These are phyloP conservation scores for Apolygus lucorum DNA, from an alignment of 1,140 invertebrate genomes.

Conservation along the genomic window DNA sequence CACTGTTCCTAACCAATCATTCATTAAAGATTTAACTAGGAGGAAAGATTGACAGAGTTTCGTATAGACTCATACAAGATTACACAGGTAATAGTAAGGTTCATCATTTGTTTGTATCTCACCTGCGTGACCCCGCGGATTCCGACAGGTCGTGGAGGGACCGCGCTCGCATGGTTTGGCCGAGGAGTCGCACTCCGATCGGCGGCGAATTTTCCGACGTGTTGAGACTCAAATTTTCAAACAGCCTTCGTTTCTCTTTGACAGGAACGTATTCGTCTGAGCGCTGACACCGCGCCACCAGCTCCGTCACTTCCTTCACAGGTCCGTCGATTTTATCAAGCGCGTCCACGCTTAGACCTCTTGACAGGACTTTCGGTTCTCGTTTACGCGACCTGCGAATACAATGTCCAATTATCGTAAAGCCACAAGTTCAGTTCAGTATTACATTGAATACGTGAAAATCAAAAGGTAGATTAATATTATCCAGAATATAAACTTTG, in stretches of 20 bases:
- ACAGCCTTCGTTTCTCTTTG: constrained; percentile 49
- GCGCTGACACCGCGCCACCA: constrained; percentile 43
- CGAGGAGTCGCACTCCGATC: constrained; percentile 34
- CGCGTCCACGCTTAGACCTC: constrained; percentile 19
- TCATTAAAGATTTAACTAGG: no score
- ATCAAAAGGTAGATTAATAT: no score
- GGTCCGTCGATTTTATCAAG: constrained; percentile 35
- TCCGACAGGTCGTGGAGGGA: constrained; percentile 48
- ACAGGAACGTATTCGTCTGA: constrained; percentile 51
- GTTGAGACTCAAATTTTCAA: constrained; percentile 46
- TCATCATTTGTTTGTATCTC: no score
- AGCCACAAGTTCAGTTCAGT: no score
- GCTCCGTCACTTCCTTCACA: constrained; percentile 40
- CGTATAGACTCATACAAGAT: no score
- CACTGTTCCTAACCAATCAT: no score
- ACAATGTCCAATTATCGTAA: no score
- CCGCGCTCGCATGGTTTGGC: constrained; percentile 37
- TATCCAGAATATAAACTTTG: no score
- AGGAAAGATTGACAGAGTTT: no score
- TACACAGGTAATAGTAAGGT: no score
- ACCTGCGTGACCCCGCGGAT: neutral
- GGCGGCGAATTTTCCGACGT: constrained; percentile 41
- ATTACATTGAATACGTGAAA: no score
- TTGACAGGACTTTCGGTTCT: neutral
- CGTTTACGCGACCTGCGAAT: neutral